A percentile compares a stretch with the other conserved stretches of the same genome.
Evolutionary conservation across 2,888 invertebrate genomes (phyloP).

Genomic region (Drosophila austrosaltans): DNA sequence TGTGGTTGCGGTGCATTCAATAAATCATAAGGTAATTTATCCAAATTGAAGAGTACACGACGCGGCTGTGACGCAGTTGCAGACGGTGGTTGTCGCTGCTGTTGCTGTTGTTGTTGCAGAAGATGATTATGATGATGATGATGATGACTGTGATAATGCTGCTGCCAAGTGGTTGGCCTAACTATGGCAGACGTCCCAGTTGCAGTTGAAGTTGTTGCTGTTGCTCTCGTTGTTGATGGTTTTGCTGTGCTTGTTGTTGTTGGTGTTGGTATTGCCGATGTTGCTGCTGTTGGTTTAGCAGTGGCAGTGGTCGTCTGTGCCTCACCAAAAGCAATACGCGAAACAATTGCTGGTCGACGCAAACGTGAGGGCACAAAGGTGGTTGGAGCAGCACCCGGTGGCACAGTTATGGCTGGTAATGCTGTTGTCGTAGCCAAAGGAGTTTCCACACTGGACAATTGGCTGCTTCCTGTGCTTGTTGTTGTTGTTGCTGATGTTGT

Average conservation of each 20-base stretch:
- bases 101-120: conserved; percentile 43
- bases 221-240: conserved; percentile 31
- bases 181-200: conserved; percentile 47
- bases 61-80: conserved; percentile 65
- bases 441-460: conserved; percentile 1
- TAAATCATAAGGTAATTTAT: conserved; percentile 83
- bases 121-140: conserved; percentile 56
- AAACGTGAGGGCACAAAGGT: conserved; percentile 69
- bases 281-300: conserved; percentile 30
- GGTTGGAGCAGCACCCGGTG: conserved; percentile 54
- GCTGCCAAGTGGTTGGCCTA: conserved; percentile 63
- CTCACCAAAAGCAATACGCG: conserved; percentile 81
- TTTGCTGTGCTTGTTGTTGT: conserved; percentile 29
- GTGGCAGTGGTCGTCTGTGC: conserved; percentile 62
- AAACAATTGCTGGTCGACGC: conserved; percentile 78
- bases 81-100: conserved; percentile 39
- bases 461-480: not conserved
- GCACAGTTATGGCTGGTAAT: conserved; percentile 46
- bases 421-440: conserved; percentile 26
- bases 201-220: conserved; percentile 39
- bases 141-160: conserved; percentile 64
- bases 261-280: conserved; percentile 42
- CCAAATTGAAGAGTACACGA: conserved; percentile 83
- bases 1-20: conserved; percentile 81
- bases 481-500: conserved; percentile 30